Base-by-base conservation (phyloP, 2,797 vertebrate genomes). In the Podarcis siculus region DNA sequence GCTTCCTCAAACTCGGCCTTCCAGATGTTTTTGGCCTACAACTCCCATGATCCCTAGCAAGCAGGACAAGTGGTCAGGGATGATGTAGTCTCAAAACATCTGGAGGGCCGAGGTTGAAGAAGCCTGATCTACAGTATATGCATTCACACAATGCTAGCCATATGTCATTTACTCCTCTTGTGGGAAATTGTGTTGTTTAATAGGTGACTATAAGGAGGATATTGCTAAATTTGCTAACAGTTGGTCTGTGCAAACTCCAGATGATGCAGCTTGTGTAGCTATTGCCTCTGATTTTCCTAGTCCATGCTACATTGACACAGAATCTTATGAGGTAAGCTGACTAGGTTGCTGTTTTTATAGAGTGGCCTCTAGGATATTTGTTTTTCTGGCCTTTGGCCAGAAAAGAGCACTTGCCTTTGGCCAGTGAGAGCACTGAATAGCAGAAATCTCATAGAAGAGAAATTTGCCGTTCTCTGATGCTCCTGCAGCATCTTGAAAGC, bases 181-280 rank as follows among this genome's bases (percentile, higher is more conserved):
- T 92, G 79, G 37, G 89, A 90, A 89, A 82, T 87, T 30, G 72
- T 88, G 1, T 2, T 58, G 15, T 94, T 79, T 25, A 12, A 95
- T 86, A 93, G 96, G 89, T 91, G 95, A 97, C 92, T 93, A 94
- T 86, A 98, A 98, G 85, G 98, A 99, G 89, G 98, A 99, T 85
- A 97, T 98, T 86, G 98, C 98, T 81, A 93, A 97, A 92, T 99
- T 99, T 98, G 98, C 97, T 83, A 99, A 99, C 96, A 99, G 98
- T 92, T 99, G 99, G 99, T 94, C 93, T 19, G 97, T 99, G 87
- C 98, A 98, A 92, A 97, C 97, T 79, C 97, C 98, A 92, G 97
- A 97, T 55, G 98, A 98, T 45, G 82, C 85, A 91, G 92, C 85
- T 66, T 99, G 99, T 96, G 95, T 98, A 32, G 95, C 96, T 58